Evolutionary conservation across 2,113 vertebrate species (phyloP).

Genomic region (Sialia sialis): DNA sequence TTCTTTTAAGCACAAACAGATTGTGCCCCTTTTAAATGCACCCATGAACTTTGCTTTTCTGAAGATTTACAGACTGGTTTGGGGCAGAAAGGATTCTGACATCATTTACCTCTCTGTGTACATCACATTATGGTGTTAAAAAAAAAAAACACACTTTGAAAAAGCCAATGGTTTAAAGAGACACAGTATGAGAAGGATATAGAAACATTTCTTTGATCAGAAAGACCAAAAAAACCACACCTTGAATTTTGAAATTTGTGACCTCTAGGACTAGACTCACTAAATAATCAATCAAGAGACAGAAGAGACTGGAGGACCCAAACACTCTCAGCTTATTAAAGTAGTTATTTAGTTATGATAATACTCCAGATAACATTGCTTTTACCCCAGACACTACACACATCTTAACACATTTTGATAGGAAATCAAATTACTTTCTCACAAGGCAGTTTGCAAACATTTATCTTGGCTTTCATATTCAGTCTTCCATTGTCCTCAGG

Average conservation of each 20-base stretch:
- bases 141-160: not conserved
- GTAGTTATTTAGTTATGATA: not conserved
- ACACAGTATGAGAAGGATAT: not conserved
- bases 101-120: slow-evolving; percentile 5
- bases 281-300: not conserved
- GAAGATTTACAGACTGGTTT: slow-evolving; percentile 20
- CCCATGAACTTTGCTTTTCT: slow-evolving; percentile 67
- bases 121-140: slow-evolving; percentile 36
- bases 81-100: slow-evolving; percentile 35
- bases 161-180: not conserved
- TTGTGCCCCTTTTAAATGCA: slow-evolving; percentile 63
- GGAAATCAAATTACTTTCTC: not conserved
- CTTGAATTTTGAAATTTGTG: slow-evolving; percentile 26
- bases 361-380: not conserved
- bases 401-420: not conserved
- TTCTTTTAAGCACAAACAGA: slow-evolving; percentile 66
- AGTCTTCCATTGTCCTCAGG: not conserved
- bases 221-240: not conserved
- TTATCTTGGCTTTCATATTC: not conserved
- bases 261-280: not conserved
- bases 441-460: not conserved
- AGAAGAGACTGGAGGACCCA: not conserved
- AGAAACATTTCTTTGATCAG: slow-evolving; percentile 36
- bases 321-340: not conserved
- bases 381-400: not conserved